These are phyloP conservation scores for Podilymbus podiceps DNA, from an alignment of 2,113 vertebrate genomes.

Conservation along the genomic window DNA sequence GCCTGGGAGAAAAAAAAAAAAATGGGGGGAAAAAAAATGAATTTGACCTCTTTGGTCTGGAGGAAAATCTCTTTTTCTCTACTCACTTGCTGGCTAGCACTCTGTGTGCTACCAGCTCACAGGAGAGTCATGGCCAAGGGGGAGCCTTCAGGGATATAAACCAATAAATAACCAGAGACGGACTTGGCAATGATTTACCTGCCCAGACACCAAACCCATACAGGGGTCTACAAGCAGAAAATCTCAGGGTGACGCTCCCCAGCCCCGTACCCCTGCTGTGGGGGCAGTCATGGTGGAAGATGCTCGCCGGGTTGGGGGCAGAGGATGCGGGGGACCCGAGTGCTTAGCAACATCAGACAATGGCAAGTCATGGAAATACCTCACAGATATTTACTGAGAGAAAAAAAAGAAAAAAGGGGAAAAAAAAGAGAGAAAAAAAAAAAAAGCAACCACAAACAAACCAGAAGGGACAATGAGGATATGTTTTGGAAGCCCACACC, in stretches of 20 bases:
- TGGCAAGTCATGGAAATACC: not conserved
- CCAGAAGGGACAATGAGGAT: slow-evolving; percentile 14
- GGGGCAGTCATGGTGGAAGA: not conserved
- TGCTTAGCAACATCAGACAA: not conserved
- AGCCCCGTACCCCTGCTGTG: rapidly evolving
- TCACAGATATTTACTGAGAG: not conserved
- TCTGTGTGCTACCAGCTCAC: not conserved
- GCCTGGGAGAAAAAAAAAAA: rapidly evolving
- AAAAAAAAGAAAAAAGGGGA: not conserved
- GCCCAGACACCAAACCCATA: not conserved
- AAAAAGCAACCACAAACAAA: no score
- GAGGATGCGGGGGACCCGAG: not conserved
- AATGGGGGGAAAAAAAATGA: not conserved
- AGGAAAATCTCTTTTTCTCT: not conserved
- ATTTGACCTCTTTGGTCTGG: not conserved
- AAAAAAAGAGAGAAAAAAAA: not conserved
- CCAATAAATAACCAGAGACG: not conserved
- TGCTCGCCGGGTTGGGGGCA: not conserved
- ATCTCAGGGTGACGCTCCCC: not conserved
- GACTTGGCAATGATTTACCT: not conserved
- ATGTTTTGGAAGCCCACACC: slow-evolving; percentile 45
- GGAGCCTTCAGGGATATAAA: not conserved
- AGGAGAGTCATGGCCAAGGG: not conserved
- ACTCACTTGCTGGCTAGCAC: rapidly evolving
- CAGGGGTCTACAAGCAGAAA: not conserved